Percentiles rank a stretch among this genome's conserved stretches.
Evolutionary conservation across 2,797 vertebrate species (phyloP).

Genomic region (Liparis tanakae): DNA sequence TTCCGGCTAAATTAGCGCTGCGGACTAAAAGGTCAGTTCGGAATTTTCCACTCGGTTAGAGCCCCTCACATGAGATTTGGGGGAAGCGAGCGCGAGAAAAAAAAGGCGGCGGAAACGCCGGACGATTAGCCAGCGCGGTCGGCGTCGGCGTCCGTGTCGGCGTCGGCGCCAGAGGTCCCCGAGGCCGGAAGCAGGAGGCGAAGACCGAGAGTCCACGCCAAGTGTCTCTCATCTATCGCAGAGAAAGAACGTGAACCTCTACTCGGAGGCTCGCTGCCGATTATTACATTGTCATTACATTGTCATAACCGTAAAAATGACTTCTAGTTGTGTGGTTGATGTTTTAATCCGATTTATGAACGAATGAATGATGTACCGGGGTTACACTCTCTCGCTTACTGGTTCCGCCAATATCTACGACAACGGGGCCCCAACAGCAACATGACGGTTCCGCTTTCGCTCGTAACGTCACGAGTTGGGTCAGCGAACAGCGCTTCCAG

Average conservation of each 20-base stretch:
- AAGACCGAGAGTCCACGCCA: slow-evolving; percentile 11
- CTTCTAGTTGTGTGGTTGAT: slow-evolving; percentile 24
- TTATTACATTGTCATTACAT: too few species aligned
- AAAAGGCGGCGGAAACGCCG: slow-evolving; percentile 75
- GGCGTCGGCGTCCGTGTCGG: slow-evolving; percentile 56
- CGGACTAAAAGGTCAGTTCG: slow-evolving; percentile 95
- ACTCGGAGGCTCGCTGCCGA: slow-evolving; percentile 15
- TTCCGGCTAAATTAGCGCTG: slow-evolving; percentile 93
- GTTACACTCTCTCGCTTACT: neutral
- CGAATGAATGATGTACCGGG: neutral
- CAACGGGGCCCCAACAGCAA: neutral
- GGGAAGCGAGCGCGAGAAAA: slow-evolving; percentile 36
- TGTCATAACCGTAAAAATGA: neutral
- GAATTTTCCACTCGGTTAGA: slow-evolving; percentile 96
- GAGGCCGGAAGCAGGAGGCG: slow-evolving; percentile 33
- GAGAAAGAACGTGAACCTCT: slow-evolving; percentile 15
- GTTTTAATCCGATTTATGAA: neutral
- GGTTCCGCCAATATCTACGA: neutral
- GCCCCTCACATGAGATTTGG: slow-evolving; percentile 92
- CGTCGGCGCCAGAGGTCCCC: slow-evolving; percentile 48
- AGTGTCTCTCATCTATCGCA: neutral
- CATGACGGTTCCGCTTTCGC: neutral
- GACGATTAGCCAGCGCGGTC: slow-evolving; percentile 71
- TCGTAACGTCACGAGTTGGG: neutral
- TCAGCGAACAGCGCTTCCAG: slow-evolving; percentile 31